These are phyloP conservation scores for Macrosiphum euphorbiae DNA, from an alignment of 2,888 invertebrate genomes.

Conservation along the genomic window DNA sequence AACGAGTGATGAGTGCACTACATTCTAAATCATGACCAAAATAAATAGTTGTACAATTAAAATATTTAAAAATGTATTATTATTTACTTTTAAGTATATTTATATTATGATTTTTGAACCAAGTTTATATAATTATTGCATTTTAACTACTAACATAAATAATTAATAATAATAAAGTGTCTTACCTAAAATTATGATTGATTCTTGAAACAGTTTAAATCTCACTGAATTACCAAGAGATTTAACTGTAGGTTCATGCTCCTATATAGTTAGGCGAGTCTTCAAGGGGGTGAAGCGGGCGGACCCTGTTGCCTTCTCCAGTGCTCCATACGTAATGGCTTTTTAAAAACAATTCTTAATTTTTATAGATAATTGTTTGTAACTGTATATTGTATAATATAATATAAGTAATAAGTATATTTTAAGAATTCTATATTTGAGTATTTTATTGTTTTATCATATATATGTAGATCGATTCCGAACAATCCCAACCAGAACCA, in stretches of 20 bases:
- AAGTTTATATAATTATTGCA: neutral
- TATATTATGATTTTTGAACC: neutral
- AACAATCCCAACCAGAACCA: conserved; percentile 71
- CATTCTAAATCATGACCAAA: too few species aligned
- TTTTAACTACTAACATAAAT: neutral
- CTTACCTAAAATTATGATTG: neutral
- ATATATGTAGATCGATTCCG: conserved; percentile 38
- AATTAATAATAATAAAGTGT: neutral
- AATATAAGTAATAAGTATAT: neutral
- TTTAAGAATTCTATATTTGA: neutral
- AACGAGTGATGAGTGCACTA: too few species aligned
- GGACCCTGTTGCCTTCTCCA: neutral
- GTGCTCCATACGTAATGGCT: neutral
- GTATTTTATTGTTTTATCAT: conserved; percentile 4
- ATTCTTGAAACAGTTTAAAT: neutral
- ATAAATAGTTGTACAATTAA: too few species aligned
- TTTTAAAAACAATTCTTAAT: neutral
- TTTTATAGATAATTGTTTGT: neutral
- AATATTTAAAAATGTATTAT: too few species aligned
- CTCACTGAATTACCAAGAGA: neutral
- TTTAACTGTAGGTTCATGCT: neutral
- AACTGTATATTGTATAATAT: neutral
- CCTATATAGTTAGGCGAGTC: neutral
- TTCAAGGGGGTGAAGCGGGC: neutral
- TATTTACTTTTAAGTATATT: neutral